Conservation (phyloP, 2,888 invertebrate genomes). For the Asteroscopus sphinx region DNA sequence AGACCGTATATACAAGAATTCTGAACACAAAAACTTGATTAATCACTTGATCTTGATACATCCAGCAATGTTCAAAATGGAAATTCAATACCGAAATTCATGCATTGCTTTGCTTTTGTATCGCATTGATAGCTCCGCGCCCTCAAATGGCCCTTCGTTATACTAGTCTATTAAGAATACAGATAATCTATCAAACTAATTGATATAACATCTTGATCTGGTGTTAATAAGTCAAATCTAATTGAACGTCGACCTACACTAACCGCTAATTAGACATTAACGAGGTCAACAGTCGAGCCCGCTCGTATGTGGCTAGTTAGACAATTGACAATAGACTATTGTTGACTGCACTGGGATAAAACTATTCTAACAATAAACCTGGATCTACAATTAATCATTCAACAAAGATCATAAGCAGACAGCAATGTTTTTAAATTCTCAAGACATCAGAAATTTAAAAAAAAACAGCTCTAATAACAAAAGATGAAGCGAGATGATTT, state of each 20-base stretch:
- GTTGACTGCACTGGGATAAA: conserved; percentile 18
- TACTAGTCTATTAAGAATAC: conserved; percentile 8
- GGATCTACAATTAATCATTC: conserved; percentile 7
- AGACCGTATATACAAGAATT: too few relatives aligned
- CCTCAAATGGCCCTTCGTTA: not conserved
- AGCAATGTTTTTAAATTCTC: conserved; percentile 5
- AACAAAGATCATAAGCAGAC: conserved; percentile 1
- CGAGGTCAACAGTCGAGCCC: conserved; percentile 46
- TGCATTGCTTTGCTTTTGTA: too few relatives aligned
- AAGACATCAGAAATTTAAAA: conserved; percentile 18
- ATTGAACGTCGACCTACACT: conserved; percentile 50
- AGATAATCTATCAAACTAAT: conserved; percentile 38
- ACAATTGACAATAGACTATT: conserved; percentile 46
- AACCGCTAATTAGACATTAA: conserved; percentile 50
- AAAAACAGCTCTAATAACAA: conserved; percentile 20
- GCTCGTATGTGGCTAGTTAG: conserved; percentile 22
- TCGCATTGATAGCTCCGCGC: too few relatives aligned
- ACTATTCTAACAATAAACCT: conserved; percentile 10
- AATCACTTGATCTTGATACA: too few relatives aligned
- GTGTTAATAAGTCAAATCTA: conserved; percentile 45
- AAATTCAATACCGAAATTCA: too few relatives aligned
- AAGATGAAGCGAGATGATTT: conserved; percentile 25
- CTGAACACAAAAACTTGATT: too few relatives aligned
- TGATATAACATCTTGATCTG: conserved; percentile 42
- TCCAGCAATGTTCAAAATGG: too few relatives aligned